phyloP scores from a whole-genome alignment of 1,140 invertebrate genomes.

The Ostrea edulis region DNA sequence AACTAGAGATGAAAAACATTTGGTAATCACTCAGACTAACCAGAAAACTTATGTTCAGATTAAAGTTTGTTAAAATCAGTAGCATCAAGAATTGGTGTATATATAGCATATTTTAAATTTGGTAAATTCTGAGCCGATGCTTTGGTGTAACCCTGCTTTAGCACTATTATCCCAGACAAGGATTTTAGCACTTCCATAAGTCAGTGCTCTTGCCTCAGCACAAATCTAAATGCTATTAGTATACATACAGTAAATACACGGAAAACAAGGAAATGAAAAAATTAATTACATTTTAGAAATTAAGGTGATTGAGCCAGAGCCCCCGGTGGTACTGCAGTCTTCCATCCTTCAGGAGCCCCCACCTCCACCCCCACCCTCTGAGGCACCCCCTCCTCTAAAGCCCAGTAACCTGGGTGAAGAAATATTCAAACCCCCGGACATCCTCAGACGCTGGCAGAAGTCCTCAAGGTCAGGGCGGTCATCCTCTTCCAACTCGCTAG shows the following conservation, averaged over 20 bases:
- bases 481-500: conserved; percentile 33
- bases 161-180: no score
- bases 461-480: conserved; percentile 41
- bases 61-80: not conserved
- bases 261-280: not conserved
- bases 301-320: not conserved
- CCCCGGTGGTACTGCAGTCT: conserved; percentile 1
- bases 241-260: not conserved
- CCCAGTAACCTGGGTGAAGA: conserved; percentile 35
- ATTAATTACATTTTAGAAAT: not conserved
- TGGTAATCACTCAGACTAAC: no score
- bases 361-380: conserved; percentile 21
- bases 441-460: conserved; percentile 71
- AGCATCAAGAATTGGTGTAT: no score
- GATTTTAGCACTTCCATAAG: no score
- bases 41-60: not conserved
- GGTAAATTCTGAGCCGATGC: no score
- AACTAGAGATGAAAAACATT: no score
- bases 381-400: conserved; percentile 35
- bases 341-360: conserved; percentile 12
- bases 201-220: no score
- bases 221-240: no score
- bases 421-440: conserved; percentile 64
- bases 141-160: no score
- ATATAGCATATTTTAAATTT: no score